These are phyloP conservation scores for Ctenochaetus hawaiiensis DNA, from an alignment of 2,797 vertebrate species.

Conservation along the genomic window DNA sequence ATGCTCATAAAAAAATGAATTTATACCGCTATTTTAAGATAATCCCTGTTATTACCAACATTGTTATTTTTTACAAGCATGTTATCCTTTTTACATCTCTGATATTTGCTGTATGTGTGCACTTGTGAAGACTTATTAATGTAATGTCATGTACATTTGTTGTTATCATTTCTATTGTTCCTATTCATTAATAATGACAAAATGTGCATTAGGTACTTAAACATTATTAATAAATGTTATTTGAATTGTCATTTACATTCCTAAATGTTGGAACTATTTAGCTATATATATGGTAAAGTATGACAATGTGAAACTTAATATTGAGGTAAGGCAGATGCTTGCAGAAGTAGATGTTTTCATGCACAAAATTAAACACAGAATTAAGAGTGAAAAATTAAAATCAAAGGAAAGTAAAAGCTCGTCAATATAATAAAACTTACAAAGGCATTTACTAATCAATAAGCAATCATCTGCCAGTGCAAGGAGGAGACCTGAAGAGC, in stretches of 20 bases:
- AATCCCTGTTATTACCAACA: neutral
- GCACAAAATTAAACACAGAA: neutral
- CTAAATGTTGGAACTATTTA: neutral
- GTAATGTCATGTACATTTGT: neutral
- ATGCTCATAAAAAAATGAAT: constrained; percentile 9
- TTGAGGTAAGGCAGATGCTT: neutral
- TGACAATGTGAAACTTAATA: neutral
- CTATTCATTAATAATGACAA: neutral
- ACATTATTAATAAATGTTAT: neutral
- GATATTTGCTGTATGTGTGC: neutral
- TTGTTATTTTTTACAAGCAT: neutral
- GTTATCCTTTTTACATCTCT: neutral
- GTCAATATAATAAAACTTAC: constrained; percentile 28
- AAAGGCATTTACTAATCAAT: constrained; percentile 48
- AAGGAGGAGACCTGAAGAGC: constrained; percentile 33
- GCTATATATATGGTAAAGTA: neutral
- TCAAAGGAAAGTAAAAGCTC: constrained; percentile 11
- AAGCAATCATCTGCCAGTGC: constrained; percentile 44
- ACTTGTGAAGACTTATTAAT: neutral
- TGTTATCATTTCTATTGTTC: neutral
- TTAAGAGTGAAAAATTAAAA: constrained; percentile 10
- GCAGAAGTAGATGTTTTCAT: neutral
- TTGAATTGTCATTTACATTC: neutral
- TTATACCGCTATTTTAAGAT: neutral
- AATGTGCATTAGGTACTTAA: neutral